Evolutionary conservation across 2,888 invertebrate genomes (phyloP), one percentile per base, ranked within the genome.

Genomic region (Eilema sororculum): DNA sequence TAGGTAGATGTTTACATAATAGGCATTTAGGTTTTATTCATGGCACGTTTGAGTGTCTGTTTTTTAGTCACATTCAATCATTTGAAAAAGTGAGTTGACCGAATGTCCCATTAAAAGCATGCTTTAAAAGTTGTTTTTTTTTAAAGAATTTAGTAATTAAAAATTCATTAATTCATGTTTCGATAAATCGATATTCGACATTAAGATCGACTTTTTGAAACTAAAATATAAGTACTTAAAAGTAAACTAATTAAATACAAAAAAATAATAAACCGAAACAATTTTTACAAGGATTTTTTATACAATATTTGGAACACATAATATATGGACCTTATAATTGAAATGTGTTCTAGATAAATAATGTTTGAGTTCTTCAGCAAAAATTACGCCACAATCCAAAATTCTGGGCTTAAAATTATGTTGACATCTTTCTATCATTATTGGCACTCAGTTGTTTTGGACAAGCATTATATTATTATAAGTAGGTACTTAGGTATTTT

Each of bases 31-130:
- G 22, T n/a, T 30, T 16, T 65, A 13, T 65, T 22, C 12, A 65
- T 65, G 65, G 65, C 65, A 65, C 65, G 5, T 57, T 41, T 24
- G 33, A 57, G 24, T 57, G 57, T 57, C 22, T 65, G 22, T 2
- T n/a, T 20, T 30, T 24, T 30, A 57, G 22, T 52, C n/a, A 65
- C 56, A 33, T 22, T 24, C n/a, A 30, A 22, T 22, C n/a, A 65
- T 57, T 57, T 57, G 25, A n/a, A 12, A 25, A 57, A 57, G 5
- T 9, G 22, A 2, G 56, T 13, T n/a, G 41, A 61, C 52, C 46
- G 20, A 20, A 41, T 16, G 0, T 41, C 41, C 3, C 3, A 16
- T 16, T 16, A 41, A 13, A 41, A 41, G 4, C 16, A 46, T 52
- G 46, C 20, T 0, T 46, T 46, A 20, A 16, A 46, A 20, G 2